Percentiles rank a stretch among this genome's conserved stretches.
These are phyloP conservation scores for Nixonia krombeini DNA, from an alignment of 1,140 invertebrate species.

Conservation along the genomic window DNA sequence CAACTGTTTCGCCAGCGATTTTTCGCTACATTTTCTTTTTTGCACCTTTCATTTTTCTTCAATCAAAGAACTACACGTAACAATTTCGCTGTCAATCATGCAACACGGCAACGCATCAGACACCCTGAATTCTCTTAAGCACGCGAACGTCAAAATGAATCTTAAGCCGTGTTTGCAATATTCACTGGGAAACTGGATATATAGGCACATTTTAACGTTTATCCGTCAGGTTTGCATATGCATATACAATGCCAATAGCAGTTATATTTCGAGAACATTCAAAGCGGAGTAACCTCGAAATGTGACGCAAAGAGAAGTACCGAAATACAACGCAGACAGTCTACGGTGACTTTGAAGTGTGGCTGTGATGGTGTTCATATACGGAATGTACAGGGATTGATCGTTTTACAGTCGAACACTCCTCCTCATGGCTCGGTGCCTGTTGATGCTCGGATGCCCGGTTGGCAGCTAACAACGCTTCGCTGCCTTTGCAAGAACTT, in stretches of 20 bases:
- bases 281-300: slow-evolving; percentile 37
- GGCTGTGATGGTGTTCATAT: slow-evolving; percentile 32
- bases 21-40: not conserved
- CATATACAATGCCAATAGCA: slow-evolving; percentile 13
- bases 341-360: slow-evolving; percentile 38
- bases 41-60: too few species aligned
- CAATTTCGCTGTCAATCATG: too few species aligned
- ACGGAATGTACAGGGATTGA: slow-evolving; percentile 52
- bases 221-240: not conserved
- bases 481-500: slow-evolving; percentile 46
- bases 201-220: not conserved
- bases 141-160: not conserved
- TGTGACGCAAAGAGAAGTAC: slow-evolving; percentile 32
- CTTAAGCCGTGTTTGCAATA: not conserved
- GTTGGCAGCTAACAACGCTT: slow-evolving; percentile 52
- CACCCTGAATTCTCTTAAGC: not conserved
- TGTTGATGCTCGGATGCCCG: slow-evolving; percentile 49
- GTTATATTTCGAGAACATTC: slow-evolving; percentile 26
- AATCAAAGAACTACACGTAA: too few species aligned
- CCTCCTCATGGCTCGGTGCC: slow-evolving; percentile 55
- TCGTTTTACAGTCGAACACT: slow-evolving; percentile 58
- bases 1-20: not conserved
- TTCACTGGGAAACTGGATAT: not conserved
- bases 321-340: slow-evolving; percentile 38
- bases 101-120: not conserved